Evolutionary conservation across 2,113 vertebrate species (phyloP), one percentile per base, ranked within the genome.

Genomic region (Menura novaehollandiae): DNA sequence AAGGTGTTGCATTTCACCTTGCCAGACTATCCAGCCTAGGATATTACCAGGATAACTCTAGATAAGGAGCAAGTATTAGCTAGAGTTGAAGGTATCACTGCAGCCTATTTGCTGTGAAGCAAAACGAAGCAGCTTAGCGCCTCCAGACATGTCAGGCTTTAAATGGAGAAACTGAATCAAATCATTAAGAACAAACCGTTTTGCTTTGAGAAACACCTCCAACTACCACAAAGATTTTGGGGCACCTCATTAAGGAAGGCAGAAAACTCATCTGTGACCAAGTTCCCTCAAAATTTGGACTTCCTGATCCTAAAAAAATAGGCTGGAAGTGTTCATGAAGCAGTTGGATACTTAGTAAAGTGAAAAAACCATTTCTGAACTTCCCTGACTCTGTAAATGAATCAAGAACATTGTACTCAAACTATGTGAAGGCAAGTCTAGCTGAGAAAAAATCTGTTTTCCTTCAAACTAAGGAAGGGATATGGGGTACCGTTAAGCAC

Each of bases 401-500:
- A 67, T 26, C 33, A 80, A 37, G 20, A 86, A 32, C 15, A 58
- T 2, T 8, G 5, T 15, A 47, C 2, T 26, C 18, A 12, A 92
- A 41, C 26, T 22, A 28, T 17, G 7, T 13, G 12, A 51, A 64
- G 13, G 4, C 8, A 52, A 26, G 9, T 33, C 22, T 13, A 49
- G 2, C 35, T 59, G 4, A 63, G 21, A 67, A 66, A 72, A 72
- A 44, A 41, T 9, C 11, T 55, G 15, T 27, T 55, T 63, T 55
- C 12, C 11, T 44, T 51, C 13, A 75, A 9, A 49, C 9, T 77
- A 32, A 9, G 13, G 23, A 55, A 49, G 20, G 13, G 8, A 8
- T 49, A 55, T 1, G 3, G 6, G 7, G 0, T 16, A 39, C 1
- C 44, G 30, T 56, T 30, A 66, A 64, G 1, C 6, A 67, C 19